Evolutionary conservation across 2,888 invertebrate genomes (phyloP), one percentile per base, ranked within the genome.

Genomic region (Odontothrips loti): DNA sequence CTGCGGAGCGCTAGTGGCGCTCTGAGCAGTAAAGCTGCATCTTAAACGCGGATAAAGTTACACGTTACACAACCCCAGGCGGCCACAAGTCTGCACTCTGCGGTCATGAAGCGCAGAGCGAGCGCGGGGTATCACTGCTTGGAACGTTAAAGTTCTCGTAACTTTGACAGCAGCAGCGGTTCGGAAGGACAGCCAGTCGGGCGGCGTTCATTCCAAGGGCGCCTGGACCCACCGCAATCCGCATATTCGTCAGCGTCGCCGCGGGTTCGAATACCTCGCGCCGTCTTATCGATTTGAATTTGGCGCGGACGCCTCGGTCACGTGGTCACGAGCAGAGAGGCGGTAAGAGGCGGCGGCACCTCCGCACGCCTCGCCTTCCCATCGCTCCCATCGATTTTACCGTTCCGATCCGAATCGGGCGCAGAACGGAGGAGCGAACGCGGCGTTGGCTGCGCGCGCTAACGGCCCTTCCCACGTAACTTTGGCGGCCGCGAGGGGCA

Each of bases 241-340:
- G n/a, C n/a, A n/a, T n/a, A n/a, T n/a, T n/a, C n/a, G n/a, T n/a
- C n/a, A n/a, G n/a, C n/a, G n/a, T n/a, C n/a, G n/a, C n/a, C n/a
- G n/a, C n/a, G n/a, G n/a, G n/a, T n/a, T n/a, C n/a, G n/a, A n/a
- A n/a, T n/a, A n/a, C n/a, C n/a, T n/a, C n/a, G n/a, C n/a, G n/a
- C n/a, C n/a, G n/a, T n/a, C n/a, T 75, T 75, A 75, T 68, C 68
- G 68, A 9, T 75, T 75, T 75, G 68, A 75, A 75, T 75, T 75
- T 75, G 68, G 23, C 68, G 68, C 68, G 68, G 27, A 75, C 23
- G 68, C 23, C 10, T 27, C 27, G 68, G 68, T 23, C 68, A 75
- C 68, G 68, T 43, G 34, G 6, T 43, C 34, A 43, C 34, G 34
- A 43, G 34, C 34, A 43, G 34, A 43, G 34, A 43, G 34, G 34